These are phyloP conservation scores for Hoplostethus atlanticus DNA, from an alignment of 2,797 vertebrate genomes.

Conservation along the genomic window DNA sequence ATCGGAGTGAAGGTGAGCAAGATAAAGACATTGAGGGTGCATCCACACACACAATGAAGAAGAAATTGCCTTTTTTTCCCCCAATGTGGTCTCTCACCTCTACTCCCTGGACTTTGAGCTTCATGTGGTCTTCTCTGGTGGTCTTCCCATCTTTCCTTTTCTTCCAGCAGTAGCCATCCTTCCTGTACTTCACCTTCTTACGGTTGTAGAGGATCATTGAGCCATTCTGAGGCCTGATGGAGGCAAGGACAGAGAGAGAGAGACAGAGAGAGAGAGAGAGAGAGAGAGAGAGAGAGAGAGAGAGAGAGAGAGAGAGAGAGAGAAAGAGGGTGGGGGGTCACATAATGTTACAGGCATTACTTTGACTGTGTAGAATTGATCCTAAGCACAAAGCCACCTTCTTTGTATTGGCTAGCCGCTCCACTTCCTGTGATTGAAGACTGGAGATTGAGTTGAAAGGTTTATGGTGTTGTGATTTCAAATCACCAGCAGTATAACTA, in stretches of 20 bases:
- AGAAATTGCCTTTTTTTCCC: slow-evolving; percentile 58
- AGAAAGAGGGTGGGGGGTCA: not conserved
- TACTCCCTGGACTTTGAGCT: slow-evolving; percentile 97
- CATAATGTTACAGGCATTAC: not conserved
- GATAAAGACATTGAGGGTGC: slow-evolving; percentile 60
- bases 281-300: slow-evolving; percentile 8
- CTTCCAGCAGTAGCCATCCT: slow-evolving; percentile 99
- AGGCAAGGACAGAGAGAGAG: slow-evolving; percentile 28
- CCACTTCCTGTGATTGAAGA: not conserved
- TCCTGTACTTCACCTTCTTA: slow-evolving; percentile 99
- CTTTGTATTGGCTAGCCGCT: slow-evolving; percentile 11
- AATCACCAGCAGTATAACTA: slow-evolving; percentile 14
- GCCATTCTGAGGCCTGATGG: slow-evolving; percentile 94
- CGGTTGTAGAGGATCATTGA: slow-evolving; percentile 99
- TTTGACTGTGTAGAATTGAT: slow-evolving; percentile 5
- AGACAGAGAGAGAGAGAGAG: slow-evolving; percentile 21
- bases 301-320: not conserved
- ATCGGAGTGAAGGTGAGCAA: slow-evolving; percentile 58
- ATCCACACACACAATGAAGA: slow-evolving; percentile 27
- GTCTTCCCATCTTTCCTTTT: slow-evolving; percentile 99
- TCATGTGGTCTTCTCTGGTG: slow-evolving; percentile 98
- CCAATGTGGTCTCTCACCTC: slow-evolving; percentile 87
- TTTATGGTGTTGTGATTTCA: slow-evolving; percentile 17
- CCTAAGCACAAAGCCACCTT: not conserved
- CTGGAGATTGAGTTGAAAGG: slow-evolving; percentile 9